A percentile compares a stretch with the other conserved stretches of the same genome.
These are phyloP conservation scores for Drosophila melanogaster DNA, from an alignment of 1,140 invertebrate species.

Conservation along the genomic window DNA sequence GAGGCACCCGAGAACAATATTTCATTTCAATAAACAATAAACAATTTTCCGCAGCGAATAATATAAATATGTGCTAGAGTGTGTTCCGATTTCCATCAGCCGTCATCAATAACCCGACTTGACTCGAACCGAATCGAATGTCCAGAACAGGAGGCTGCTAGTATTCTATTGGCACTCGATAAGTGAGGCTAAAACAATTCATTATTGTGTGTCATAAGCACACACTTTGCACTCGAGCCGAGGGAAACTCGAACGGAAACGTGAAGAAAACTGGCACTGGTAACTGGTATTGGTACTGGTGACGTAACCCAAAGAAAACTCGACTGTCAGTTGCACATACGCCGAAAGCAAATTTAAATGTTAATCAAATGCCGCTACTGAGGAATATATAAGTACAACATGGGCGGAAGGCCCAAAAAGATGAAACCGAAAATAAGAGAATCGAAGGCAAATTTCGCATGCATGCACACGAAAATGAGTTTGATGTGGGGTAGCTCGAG, in stretches of 20 bases:
- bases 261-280: slow-evolving; percentile 30
- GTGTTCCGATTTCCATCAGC: slow-evolving; percentile 20
- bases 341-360: slow-evolving; percentile 77
- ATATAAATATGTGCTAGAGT: slow-evolving; percentile 43
- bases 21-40: slow-evolving; percentile 76
- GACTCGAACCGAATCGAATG: slow-evolving; percentile 31
- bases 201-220: slow-evolving; percentile 81
- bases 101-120: slow-evolving; percentile 45
- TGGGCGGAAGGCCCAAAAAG: slow-evolving; percentile 25
- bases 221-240: slow-evolving; percentile 41
- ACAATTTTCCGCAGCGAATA: slow-evolving; percentile 65
- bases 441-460: slow-evolving; percentile 70
- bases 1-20: slow-evolving; percentile 41
- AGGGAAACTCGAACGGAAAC: slow-evolving; percentile 42
- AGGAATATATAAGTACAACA: slow-evolving; percentile 20
- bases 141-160: slow-evolving; percentile 22
- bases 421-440: slow-evolving; percentile 40
- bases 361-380: slow-evolving; percentile 72
- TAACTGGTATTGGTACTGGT: neutral
- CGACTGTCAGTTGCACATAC: slow-evolving; percentile 74
- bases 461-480: slow-evolving; percentile 80
- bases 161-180: slow-evolving; percentile 36
- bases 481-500: slow-evolving; percentile 58
- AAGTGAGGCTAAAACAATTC: slow-evolving; percentile 73
- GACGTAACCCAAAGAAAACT: slow-evolving; percentile 36